A percentile compares a stretch with the other conserved stretches of the same genome.
Conservation (phyloP, 2,797 vertebrate species). For the Hemitrygon akajei region DNA sequence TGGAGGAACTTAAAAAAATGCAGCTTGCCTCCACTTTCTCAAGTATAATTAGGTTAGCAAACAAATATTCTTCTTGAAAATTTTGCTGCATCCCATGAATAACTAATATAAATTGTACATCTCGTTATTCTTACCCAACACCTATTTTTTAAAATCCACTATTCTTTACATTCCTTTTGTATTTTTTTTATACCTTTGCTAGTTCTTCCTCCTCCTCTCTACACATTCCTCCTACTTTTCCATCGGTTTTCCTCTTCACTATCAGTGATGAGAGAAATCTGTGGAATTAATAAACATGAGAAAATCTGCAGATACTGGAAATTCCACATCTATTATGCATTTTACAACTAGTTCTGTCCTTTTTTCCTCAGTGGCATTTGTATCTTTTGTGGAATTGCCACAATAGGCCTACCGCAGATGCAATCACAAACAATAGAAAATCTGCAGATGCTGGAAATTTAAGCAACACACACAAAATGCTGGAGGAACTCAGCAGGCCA, state of each 20-base stretch:
- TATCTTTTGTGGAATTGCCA: background rate
- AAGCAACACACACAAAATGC: no score
- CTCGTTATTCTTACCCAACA: background rate
- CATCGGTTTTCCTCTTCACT: background rate
- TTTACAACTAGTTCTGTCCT: background rate
- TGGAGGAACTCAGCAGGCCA: no score
- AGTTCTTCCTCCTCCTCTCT: background rate
- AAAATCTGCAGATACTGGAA: no score
- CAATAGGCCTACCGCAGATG: no score
- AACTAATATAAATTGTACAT: no score
- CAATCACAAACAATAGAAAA: no score
- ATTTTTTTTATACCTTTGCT: background rate
- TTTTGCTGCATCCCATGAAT: no score
- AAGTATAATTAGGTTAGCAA: no score
- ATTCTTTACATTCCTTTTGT: background rate
- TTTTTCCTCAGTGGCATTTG: background rate
- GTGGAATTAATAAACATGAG: background rate
- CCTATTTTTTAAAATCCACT: background rate
- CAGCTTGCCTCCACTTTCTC: no score
- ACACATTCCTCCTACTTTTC: background rate
- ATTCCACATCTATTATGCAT: background rate
- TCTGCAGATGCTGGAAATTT: no score
- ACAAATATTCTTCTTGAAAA: no score
- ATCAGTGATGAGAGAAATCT: background rate
- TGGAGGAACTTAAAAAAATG: no score